phyloP scores from a whole-genome alignment of 2,888 invertebrate genomes.

The Apotomis turbidana region DNA sequence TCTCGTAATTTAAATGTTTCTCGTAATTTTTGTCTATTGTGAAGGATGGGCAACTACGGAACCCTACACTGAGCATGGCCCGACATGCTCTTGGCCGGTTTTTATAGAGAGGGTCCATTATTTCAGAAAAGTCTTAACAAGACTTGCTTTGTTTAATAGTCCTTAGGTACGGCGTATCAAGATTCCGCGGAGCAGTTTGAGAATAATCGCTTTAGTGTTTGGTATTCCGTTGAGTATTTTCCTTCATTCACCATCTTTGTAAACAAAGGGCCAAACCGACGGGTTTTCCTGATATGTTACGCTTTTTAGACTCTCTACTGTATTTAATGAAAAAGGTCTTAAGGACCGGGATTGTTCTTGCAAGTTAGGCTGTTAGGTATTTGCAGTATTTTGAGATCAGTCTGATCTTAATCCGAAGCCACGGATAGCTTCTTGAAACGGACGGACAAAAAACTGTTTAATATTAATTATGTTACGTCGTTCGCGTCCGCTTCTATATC shows the following conservation, averaged over 20 bases:
- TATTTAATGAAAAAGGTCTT: too few species aligned
- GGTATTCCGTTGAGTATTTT: constrained; percentile 14
- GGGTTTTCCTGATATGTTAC: neutral
- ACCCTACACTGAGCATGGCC: too few species aligned
- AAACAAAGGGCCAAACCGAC: neutral
- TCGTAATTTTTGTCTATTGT: too few species aligned
- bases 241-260: neutral
- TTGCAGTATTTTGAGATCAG: neutral
- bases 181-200: too few species aligned
- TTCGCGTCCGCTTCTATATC: neutral
- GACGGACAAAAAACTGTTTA: constrained; percentile 33
- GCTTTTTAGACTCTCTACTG: neutral
- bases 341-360: neutral
- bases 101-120: too few species aligned
- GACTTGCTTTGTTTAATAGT: too few species aligned
- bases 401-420: constrained; percentile 16
- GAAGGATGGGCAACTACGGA: too few species aligned
- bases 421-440: constrained; percentile 26
- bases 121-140: too few species aligned
- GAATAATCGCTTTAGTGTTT: constrained; percentile 12
- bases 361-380: neutral
- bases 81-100: too few species aligned
- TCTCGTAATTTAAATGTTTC: too few species aligned
- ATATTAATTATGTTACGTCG: constrained; percentile 29
- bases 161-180: too few species aligned